Evolutionary conservation across 2,888 invertebrate genomes (phyloP).

Genomic region (Trichogramma evanescens): DNA sequence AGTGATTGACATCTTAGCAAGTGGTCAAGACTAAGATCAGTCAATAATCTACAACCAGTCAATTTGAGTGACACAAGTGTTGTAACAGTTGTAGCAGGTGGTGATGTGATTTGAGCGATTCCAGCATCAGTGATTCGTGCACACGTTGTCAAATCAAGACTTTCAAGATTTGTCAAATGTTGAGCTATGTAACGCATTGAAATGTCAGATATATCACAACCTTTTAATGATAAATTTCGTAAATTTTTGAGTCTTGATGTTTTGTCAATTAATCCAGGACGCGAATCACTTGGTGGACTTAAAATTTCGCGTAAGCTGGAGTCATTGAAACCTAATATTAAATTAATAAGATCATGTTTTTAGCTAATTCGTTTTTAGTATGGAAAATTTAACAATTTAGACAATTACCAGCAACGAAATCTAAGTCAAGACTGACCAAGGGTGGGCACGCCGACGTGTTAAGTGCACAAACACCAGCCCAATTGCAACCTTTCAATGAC

Average conservation of each 20-base stretch:
- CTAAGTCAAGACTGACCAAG: conserved; percentile 69
- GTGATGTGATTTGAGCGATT: conserved; percentile 76
- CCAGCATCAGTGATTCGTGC: conserved; percentile 84
- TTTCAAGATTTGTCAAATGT: conserved; percentile 66
- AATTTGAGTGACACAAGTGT: conserved; percentile 70
- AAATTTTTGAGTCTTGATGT: conserved; percentile 72
- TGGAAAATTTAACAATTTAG: not conserved
- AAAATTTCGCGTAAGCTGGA: conserved; percentile 76
- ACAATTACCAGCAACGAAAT: conserved; percentile 57
- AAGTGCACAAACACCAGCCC: conserved; percentile 70
- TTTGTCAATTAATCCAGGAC: conserved; percentile 69
- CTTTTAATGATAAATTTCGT: conserved; percentile 68
- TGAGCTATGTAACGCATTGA: conserved; percentile 70
- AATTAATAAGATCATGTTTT: not conserved
- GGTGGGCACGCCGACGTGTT: conserved; percentile 77
- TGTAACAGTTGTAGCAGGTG: conserved; percentile 56
- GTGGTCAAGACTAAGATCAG: conserved; percentile 76
- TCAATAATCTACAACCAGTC: conserved; percentile 74
- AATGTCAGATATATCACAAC: conserved; percentile 87
- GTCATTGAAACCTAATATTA: conserved; percentile 68
- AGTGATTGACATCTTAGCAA: conserved; percentile 69
- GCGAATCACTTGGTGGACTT: conserved; percentile 77
- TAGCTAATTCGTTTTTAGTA: not conserved
- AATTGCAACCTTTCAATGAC: conserved; percentile 70
- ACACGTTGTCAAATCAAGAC: conserved; percentile 78